Evolutionary conservation across 1,140 invertebrate species (phyloP).

Genomic region (Philotrypesis tridentata): DNA sequence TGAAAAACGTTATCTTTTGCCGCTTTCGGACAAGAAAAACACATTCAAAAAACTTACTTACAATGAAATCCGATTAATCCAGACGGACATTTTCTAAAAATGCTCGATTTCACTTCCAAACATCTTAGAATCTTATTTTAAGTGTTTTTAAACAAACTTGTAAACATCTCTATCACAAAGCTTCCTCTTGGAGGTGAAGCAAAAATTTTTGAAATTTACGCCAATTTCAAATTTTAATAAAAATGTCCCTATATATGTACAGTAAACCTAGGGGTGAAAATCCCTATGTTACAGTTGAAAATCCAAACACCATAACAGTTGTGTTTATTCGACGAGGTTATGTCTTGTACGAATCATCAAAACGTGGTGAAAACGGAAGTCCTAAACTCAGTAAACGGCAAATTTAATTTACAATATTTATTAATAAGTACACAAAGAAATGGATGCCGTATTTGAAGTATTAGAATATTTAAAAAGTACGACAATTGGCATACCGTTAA

Average conservation of each 20-base stretch:
- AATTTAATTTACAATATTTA: conserved; percentile 2
- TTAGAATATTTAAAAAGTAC: conserved; percentile 31
- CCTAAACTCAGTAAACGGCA: not conserved
- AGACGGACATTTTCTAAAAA: too few species aligned
- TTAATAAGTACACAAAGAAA: not conserved
- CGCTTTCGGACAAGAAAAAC: too few species aligned
- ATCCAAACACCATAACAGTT: not conserved
- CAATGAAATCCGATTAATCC: too few species aligned
- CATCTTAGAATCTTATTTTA: too few species aligned
- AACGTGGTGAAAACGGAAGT: conserved; percentile 5
- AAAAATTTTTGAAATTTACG: not conserved
- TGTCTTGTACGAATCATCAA: not conserved
- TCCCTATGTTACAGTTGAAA: not conserved
- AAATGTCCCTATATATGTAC: conserved; percentile 2
- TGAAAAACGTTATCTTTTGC: too few species aligned
- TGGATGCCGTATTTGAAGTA: conserved; percentile 4
- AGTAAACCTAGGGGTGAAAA: too few species aligned
- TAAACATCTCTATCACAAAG: too few species aligned
- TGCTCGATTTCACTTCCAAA: too few species aligned
- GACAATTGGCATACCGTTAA: conserved; percentile 13
- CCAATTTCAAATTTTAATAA: not conserved
- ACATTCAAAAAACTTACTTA: too few species aligned
- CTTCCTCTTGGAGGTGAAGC: too few species aligned
- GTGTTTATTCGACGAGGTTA: not conserved
- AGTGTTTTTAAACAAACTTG: too few species aligned